These are phyloP conservation scores for Arizona elegans DNA, from an alignment of 2,113 vertebrate genomes.

Conservation along the genomic window DNA sequence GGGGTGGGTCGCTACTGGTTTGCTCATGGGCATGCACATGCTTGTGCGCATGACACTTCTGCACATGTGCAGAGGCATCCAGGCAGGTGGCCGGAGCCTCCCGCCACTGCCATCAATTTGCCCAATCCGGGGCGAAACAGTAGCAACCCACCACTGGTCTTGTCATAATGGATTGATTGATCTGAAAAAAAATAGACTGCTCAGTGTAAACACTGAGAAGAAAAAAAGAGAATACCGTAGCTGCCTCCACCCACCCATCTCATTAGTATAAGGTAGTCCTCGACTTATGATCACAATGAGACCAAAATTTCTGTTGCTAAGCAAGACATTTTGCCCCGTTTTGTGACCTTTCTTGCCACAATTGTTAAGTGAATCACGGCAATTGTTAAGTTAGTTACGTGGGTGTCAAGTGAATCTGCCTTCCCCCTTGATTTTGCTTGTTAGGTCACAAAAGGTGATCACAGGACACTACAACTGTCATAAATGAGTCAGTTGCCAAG, in stretches of 20 bases:
- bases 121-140: too few species aligned
- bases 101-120: too few species aligned
- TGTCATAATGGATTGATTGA: background rate
- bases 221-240: background rate
- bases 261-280: background rate
- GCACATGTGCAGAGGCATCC: too few species aligned
- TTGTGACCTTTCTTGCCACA: background rate
- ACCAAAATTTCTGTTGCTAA: background rate
- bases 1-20: too few species aligned
- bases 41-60: too few species aligned
- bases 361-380: background rate
- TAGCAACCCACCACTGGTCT: background rate
- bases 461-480: too few species aligned
- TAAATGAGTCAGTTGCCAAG: too few species aligned
- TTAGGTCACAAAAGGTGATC: background rate
- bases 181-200: background rate
- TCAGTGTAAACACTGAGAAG: background rate
- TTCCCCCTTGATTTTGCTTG: background rate
- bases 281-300: background rate
- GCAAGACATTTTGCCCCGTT: background rate
- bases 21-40: too few species aligned
- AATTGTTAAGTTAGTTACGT: background rate
- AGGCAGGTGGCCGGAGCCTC: too few species aligned
- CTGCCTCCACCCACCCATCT: background rate
- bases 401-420: background rate